These are phyloP conservation scores for Cancer borealis DNA, from an alignment of 2,888 invertebrate species.

Conservation along the genomic window DNA sequence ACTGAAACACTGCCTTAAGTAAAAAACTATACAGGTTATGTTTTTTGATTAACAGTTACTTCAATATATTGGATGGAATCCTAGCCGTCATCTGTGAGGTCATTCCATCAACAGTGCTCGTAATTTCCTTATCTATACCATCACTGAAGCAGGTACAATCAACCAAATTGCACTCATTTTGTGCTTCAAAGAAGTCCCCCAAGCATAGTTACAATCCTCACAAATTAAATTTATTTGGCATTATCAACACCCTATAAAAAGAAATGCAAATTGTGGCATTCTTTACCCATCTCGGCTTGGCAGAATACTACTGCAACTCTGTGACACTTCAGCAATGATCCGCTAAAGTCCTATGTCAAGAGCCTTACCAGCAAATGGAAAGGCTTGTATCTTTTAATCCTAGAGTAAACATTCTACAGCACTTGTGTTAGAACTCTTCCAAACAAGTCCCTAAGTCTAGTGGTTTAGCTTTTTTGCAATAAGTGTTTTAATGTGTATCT, in stretches of 20 bases:
- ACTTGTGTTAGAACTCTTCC: conserved; percentile 65
- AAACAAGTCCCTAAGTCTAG: conserved; percentile 59
- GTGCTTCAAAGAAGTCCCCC: conserved; percentile 59
- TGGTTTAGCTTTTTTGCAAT: conserved; percentile 48
- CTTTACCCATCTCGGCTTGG: conserved; percentile 44
- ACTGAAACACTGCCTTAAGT: conserved; percentile 67
- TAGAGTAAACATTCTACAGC: conserved; percentile 68
- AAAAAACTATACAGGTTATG: conserved; percentile 74
- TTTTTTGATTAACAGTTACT: conserved; percentile 71
- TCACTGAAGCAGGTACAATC: conserved; percentile 57
- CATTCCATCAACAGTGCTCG: conserved; percentile 64
- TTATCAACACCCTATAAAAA: conserved; percentile 49
- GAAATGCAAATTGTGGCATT: conserved; percentile 33
- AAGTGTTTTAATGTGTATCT: conserved; percentile 50
- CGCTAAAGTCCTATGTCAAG: conserved; percentile 61
- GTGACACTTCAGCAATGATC: conserved; percentile 53
- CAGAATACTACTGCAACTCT: conserved; percentile 51
- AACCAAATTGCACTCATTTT: conserved; percentile 51
- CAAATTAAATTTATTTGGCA: conserved; percentile 55
- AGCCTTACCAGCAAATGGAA: conserved; percentile 46
- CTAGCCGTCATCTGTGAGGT: conserved; percentile 69
- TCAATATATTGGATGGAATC: conserved; percentile 72
- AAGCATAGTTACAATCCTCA: conserved; percentile 61
- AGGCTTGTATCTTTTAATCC: conserved; percentile 51
- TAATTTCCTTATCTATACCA: conserved; percentile 61